Base-by-base conservation (phyloP, 2,113 vertebrate species). In the Oostethus manadensis region DNA sequence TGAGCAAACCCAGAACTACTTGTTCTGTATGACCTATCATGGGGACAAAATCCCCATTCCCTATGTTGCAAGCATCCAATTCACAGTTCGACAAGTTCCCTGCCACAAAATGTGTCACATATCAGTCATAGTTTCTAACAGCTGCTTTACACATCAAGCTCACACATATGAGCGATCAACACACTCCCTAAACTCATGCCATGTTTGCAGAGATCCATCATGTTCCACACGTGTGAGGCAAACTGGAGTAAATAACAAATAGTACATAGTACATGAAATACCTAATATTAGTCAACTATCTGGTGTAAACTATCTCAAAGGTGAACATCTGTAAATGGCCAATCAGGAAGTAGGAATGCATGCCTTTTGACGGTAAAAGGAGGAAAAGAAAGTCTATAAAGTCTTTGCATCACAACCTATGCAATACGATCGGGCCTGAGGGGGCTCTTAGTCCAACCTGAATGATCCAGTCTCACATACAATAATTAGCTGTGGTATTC, bases 401-500 rank as follows among this genome's bases (percentile, higher is more conserved):
- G 75, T 54, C 77, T 81, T 79, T 79, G 82, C 70, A 80, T 74
- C 76, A 82, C 65, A 46, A 83, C 85, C 83, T 84, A 85, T 76
- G 81, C 78, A 77, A 86, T 61, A 57, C 74, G 56, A 61, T 16
- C 45, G 45, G n/a, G 18, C 17, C 45, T 9, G 17, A 18, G 45
- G 14, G 45, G 11, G 47, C 47, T 84, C 74, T 84, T 77, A 70
- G 83, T 81, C 76, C 73, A 70, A 73, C 70, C 75, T 76, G 74
- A 84, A 82, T 51, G 68, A 74, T 80, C 76, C 77, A 82, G 79
- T 76, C 78, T 70, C 74, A 68, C 78, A 57, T 75, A 20, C 63
- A 55, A 76, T 86, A 88, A 89, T 86, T 82, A 82, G 78, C 86
- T 79, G 81, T 87, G 86, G 86, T 88, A 74, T 81, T 77, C 84